A percentile compares a stretch with the other conserved stretches of the same genome.
Evolutionary conservation across 2,113 vertebrate genomes (phyloP).

Genomic region (Heterocephalus glaber): DNA sequence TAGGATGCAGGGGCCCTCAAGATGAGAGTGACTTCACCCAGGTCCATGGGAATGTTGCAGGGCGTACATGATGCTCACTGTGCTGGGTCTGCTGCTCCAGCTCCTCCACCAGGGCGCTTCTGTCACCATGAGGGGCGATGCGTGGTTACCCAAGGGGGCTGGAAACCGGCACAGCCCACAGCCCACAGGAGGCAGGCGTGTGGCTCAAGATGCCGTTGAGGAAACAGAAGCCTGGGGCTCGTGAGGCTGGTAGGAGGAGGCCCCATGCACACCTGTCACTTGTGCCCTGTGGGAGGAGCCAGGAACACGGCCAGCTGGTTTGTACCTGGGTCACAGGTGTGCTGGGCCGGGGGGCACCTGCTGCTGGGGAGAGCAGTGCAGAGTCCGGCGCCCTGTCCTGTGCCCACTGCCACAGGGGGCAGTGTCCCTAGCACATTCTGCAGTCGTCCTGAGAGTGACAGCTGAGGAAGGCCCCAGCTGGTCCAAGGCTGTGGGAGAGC

Average conservation of each 20-base stretch:
- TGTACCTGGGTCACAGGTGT: not conserved
- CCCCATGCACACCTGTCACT: not conserved
- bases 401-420: rapidly evolving
- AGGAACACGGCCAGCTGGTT: not conserved
- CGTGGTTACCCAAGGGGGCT: not conserved
- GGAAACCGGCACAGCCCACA: not conserved
- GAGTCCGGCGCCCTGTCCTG: not conserved
- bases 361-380: too few species aligned
- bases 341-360: not conserved
- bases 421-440: not conserved
- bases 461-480: not conserved
- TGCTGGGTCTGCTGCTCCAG: not conserved
- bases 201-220: not conserved
- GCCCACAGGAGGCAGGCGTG: not conserved
- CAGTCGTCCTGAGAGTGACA: not conserved
- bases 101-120: not conserved
- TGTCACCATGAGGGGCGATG: not conserved
- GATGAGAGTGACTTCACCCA: not conserved
- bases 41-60: not conserved
- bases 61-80: not conserved
- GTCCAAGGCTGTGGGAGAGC: too few species aligned
- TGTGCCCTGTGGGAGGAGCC: not conserved
- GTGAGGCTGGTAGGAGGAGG: not conserved
- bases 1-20: not conserved
- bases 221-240: not conserved